phyloP scores from a whole-genome alignment of 1,140 invertebrate species.

The Calephelis nemesis region DNA sequence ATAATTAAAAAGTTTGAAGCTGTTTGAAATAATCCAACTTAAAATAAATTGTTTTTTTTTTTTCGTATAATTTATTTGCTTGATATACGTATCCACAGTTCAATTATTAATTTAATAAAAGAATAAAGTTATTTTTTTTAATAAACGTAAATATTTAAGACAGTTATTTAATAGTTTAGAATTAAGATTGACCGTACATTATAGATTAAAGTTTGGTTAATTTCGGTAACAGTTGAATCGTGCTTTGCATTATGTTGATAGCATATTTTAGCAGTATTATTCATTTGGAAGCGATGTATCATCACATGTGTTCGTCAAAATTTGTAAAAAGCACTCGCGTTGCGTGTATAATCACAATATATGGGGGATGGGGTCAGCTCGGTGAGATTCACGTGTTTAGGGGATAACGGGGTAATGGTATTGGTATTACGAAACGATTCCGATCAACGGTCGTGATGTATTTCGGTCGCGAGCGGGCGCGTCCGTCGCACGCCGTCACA shows the following conservation, averaged over 20 bases:
- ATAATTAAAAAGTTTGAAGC: too few relatives aligned
- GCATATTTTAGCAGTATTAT: neutral
- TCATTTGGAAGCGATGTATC: conserved; percentile 7
- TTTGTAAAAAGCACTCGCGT: conserved; percentile 34
- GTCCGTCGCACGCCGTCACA: conserved; percentile 46
- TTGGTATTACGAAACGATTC: conserved; percentile 56
- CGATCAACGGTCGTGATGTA: conserved; percentile 40
- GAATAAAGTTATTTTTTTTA: too few relatives aligned
- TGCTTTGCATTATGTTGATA: neutral
- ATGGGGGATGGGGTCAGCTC: conserved; percentile 24
- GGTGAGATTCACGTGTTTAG: neutral
- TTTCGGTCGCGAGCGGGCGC: conserved; percentile 42
- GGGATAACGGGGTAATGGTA: conserved; percentile 33
- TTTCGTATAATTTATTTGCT: too few relatives aligned
- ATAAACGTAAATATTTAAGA: too few relatives aligned
- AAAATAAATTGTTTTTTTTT: too few relatives aligned
- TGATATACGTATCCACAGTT: too few relatives aligned
- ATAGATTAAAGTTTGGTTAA: neutral
- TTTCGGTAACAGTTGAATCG: neutral
- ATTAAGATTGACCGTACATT: too few relatives aligned
- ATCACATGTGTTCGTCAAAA: conserved; percentile 17
- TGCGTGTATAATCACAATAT: conserved; percentile 36
- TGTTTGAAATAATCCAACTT: too few relatives aligned
- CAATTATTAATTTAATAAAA: too few relatives aligned
- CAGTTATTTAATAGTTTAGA: too few relatives aligned